Conservation (phyloP, 2,113 vertebrate genomes). For the Vidua macroura region DNA sequence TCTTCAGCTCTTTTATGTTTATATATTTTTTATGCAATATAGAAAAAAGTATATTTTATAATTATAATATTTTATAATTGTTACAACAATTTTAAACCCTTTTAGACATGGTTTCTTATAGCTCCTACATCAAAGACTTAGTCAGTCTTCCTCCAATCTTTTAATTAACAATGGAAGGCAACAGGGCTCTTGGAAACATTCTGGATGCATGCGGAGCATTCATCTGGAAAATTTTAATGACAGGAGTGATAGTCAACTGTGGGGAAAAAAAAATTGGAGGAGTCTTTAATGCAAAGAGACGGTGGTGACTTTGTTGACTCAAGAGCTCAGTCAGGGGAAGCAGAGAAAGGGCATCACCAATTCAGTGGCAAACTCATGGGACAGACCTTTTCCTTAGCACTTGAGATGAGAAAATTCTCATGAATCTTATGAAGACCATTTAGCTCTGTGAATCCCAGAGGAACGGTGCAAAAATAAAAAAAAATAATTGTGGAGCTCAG, state of each 20-base stretch:
- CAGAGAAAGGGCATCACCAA: not conserved
- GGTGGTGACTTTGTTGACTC: not conserved
- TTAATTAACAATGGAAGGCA: not conserved
- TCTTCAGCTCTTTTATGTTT: not conserved
- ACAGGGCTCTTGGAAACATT: not conserved
- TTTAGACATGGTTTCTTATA: not conserved
- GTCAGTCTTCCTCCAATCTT: not conserved
- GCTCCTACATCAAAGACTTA: not conserved
- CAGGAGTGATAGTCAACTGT: not conserved
- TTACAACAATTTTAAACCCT: not conserved
- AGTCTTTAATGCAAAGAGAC: not conserved
- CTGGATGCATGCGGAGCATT: not conserved
- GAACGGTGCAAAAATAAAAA: fast-evolving
- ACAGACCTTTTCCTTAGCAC: not conserved
- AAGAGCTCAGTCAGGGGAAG: not conserved
- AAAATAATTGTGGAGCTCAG: not conserved
- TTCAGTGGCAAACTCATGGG: not conserved
- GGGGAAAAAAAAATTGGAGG: not conserved
- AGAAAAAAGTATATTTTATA: not conserved
- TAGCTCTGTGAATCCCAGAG: not conserved
- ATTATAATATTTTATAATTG: not conserved
- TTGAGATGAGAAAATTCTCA: not conserved
- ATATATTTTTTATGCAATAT: not conserved
- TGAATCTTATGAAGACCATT: not conserved
- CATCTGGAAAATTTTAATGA: slow-evolving; percentile 1